phyloP scores from a whole-genome alignment of 2,113 vertebrate genomes.

The Chloropsis hardwickii region DNA sequence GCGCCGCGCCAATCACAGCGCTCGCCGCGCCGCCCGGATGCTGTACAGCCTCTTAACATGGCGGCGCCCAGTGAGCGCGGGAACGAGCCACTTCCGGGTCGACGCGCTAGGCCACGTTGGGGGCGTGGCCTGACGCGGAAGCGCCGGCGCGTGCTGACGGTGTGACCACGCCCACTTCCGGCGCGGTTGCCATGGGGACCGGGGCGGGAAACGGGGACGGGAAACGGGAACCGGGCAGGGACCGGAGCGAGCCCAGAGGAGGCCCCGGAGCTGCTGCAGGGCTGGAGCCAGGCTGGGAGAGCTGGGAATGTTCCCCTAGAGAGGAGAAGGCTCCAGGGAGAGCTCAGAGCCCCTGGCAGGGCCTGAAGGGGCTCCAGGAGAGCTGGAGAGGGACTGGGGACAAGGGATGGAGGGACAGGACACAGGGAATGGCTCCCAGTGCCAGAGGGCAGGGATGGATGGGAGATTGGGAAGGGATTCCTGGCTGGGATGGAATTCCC shows the following conservation, averaged over 20 bases:
- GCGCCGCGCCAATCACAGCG: background rate
- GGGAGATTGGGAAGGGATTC: background rate
- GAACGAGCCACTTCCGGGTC: background rate
- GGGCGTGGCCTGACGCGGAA: background rate
- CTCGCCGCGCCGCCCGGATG: background rate
- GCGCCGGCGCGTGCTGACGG: fast-evolving
- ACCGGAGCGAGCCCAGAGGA: background rate
- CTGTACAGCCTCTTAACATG: background rate
- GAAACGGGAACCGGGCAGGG: background rate
- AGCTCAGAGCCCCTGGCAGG: background rate
- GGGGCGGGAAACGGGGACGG: background rate
- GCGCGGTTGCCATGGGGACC: background rate
- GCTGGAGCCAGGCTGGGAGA: background rate
- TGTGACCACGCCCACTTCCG: fast-evolving
- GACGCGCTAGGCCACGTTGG: fast-evolving
- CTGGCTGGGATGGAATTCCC: background rate
- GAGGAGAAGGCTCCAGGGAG: background rate
- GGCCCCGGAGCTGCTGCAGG: background rate
- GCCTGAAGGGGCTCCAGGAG: background rate
- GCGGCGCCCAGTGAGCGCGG: background rate
- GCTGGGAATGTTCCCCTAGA: background rate
- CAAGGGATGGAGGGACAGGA: background rate
- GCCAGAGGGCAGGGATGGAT: background rate
- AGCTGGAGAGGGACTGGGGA: background rate
- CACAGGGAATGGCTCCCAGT: background rate